Percentiles rank a stretch among this genome's conserved stretches.
These are phyloP conservation scores for Morpho deidamia DNA, from an alignment of 2,888 invertebrate genomes.

Conservation along the genomic window DNA sequence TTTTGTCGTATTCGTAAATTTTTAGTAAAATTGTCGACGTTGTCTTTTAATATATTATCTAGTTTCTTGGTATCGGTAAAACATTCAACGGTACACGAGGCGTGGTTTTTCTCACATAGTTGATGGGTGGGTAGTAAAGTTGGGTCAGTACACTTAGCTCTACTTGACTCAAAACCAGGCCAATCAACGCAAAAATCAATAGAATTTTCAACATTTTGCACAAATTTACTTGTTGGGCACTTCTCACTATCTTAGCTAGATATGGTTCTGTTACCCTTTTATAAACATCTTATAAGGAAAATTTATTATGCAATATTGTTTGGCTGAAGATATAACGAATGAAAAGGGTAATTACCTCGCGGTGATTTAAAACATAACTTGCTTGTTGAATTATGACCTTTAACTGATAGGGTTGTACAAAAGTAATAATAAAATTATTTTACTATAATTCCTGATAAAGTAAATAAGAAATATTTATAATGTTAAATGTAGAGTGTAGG, in stretches of 20 bases:
- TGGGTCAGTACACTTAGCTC: neutral
- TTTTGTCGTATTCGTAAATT: no score
- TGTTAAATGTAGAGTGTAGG: no score
- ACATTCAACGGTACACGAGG: neutral
- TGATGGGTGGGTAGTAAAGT: neutral
- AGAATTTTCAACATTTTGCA: neutral
- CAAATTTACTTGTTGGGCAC: neutral
- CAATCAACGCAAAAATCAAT: neutral
- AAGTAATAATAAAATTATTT: no score
- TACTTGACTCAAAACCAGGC: neutral
- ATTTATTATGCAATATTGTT: neutral
- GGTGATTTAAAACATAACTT: neutral
- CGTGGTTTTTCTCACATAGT: neutral
- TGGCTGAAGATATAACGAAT: neutral
- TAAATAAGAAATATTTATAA: no score
- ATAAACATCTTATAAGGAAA: neutral
- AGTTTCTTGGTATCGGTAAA: conserved; percentile 1
- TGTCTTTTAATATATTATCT: neutral
- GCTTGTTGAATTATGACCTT: neutral
- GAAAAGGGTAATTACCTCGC: neutral
- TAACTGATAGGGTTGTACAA: no score
- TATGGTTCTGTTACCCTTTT: neutral
- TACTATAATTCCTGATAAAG: no score
- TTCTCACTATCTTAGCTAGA: neutral
- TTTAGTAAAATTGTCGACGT: no score